Evolutionary conservation across 2,888 invertebrate genomes (phyloP).

Genomic region (Thymelicus acteon): DNA sequence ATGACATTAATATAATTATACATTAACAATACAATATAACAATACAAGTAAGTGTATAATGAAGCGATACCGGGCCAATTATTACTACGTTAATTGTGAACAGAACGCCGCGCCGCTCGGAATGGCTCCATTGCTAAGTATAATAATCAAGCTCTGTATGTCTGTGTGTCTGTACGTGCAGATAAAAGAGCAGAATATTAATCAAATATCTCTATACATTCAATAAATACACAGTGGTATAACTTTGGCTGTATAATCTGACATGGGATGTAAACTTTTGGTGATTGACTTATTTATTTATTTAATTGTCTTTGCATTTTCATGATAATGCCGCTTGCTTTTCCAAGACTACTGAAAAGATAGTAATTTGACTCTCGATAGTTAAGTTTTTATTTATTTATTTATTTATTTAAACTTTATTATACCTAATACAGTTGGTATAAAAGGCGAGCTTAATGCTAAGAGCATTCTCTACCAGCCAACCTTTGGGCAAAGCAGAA

Average conservation of each 20-base stretch:
- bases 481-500: too few relatives aligned
- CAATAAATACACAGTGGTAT: slow-evolving; percentile 33
- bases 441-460: too few relatives aligned
- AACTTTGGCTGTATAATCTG: slow-evolving; percentile 32
- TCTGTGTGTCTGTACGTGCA: slow-evolving; percentile 25
- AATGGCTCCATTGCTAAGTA: slow-evolving; percentile 14
- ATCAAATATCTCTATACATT: slow-evolving; percentile 35
- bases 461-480: too few relatives aligned
- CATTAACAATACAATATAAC: slow-evolving; percentile 29
- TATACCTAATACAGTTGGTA: too few relatives aligned
- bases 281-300: slow-evolving; percentile 2
- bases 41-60: slow-evolving; percentile 28
- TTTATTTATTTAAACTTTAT: too few relatives aligned
- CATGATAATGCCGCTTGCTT: neutral
- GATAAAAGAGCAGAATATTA: slow-evolving; percentile 37
- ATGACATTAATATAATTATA: slow-evolving; percentile 19
- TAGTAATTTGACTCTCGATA: too few relatives aligned
- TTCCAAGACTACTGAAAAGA: too few relatives aligned
- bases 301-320: neutral
- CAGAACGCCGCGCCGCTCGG: slow-evolving; percentile 10
- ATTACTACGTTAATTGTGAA: slow-evolving; percentile 26
- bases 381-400: too few relatives aligned
- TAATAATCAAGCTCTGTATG: slow-evolving; percentile 31
- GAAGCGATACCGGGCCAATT: slow-evolving; percentile 26
- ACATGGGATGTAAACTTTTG: slow-evolving; percentile 14